Conservation (phyloP, 2,888 invertebrate genomes). For the Nephrotoma guestfalica region DNA sequence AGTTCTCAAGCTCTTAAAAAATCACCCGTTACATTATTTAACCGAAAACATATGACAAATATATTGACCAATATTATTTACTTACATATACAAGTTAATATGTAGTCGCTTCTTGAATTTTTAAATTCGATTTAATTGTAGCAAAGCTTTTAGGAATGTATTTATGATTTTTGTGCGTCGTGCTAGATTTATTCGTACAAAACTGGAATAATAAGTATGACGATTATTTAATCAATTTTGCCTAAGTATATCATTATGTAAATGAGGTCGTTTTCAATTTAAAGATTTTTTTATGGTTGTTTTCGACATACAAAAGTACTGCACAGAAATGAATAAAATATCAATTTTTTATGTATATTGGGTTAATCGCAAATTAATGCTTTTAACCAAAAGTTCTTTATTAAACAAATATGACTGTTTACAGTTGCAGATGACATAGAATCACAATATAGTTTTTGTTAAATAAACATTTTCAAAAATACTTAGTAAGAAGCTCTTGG, state of each 20-base stretch:
- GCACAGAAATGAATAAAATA: not conserved
- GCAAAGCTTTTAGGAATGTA: not conserved
- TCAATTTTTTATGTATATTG: not conserved
- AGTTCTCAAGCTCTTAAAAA: no score
- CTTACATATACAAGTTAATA: not conserved
- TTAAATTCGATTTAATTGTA: not conserved
- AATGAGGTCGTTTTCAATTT: not conserved
- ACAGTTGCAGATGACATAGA: no score
- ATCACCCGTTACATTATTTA: not conserved
- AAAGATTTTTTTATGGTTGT: not conserved
- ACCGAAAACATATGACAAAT: not conserved
- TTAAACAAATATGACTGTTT: no score
- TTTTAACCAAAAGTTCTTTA: no score
- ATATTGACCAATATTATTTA: not conserved
- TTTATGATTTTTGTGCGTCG: not conserved
- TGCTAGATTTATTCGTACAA: not conserved
- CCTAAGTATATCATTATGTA: not conserved
- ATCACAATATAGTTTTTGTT: no score
- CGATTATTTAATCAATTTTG: not conserved
- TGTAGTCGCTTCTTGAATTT: not conserved
- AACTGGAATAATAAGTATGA: not conserved
- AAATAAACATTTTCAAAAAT: no score
- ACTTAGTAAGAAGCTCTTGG: no score
- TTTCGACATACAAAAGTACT: not conserved
- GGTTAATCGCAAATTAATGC: not conserved